Base-by-base conservation (phyloP, 2,888 invertebrate species). In the Xestobium rufovillosum region DNA sequence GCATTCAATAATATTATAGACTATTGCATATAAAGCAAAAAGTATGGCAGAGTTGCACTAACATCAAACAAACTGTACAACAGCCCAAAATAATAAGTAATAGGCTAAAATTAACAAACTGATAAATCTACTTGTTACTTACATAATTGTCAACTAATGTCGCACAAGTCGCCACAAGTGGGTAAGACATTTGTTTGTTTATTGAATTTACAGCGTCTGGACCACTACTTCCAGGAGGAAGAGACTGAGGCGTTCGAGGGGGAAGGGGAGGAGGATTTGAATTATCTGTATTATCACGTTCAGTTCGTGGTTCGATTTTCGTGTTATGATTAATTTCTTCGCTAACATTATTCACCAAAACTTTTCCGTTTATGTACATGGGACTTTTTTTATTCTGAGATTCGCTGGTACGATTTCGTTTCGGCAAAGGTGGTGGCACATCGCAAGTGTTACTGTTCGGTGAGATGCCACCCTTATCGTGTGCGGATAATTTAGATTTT, bases 171-270 rank as follows among this genome's bases (percentile, higher is more conserved):
- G 76, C 73, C 48, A 76, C 75, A 46, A 77, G 65, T 43, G 77
- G 77, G 47, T 76, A 77, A 51, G 69, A 74, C 76, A 77, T 72
- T 65, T 77, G 74, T 68, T 76, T 61, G 55, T 73, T 75, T 50
- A 77, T 75, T 40, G 78, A 76, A 63, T 78, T 77, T 55, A 60
- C 62, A 50, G 61, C 70, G 43, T 70, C 70, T 47, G 66, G 50
- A 51, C 67, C 67, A 45, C 62, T 61, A 36, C 57, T 58, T 50
- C 53, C 53, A 42, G 44, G 35, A 36, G 39, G 59, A 56, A 48
- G 55, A 49, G 52, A 52, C 43, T 45, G 49, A 45, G 54, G 52
- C 41, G 36, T 34, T 49, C 76, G 68, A 13, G 77, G 78, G 38
- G 78, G 77, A 51, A 77, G 61, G 15, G 76, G 77, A 47, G 76